Evolutionary conservation across 2,113 vertebrate genomes (phyloP), one percentile per base, ranked within the genome.

Genomic region (Corythoichthys haematopterus): DNA sequence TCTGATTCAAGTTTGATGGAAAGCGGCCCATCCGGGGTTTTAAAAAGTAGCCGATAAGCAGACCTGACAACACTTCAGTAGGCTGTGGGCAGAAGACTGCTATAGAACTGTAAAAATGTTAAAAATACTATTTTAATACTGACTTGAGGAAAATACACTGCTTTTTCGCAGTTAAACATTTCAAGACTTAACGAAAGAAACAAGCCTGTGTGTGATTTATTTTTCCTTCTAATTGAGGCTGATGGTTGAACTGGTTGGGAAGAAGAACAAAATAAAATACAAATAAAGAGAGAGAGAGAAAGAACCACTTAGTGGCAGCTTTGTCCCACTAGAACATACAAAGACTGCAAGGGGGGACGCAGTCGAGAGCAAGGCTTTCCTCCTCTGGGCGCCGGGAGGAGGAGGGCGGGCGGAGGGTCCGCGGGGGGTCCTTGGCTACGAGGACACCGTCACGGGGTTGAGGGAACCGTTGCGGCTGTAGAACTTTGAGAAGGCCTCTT

Each of bases 401-500:
- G 73, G 66, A 81, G 85, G 75, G 66, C 67, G 59, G 58, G 50
- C 68, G 77, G 74, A 72, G 77, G 69, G 59, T 62, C 43, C 80
- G 74, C 33, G 61, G 70, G 0, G 64, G 51, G 66, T 69, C 75
- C 81, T 79, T 69, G 53, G 92, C 94, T 99, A 98, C 5, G 96
- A 97, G 3, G 97, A 98, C 11, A 99, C 97, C 0, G 95, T 97
- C 83, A 99, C 96, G 0, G 95, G 94, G 16, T 95, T 95, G 72
- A 97, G 91, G 59, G 93, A 94, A 15, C 92, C 96, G 0, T 94
- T 98, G 71, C 96, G 92, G 82, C 92, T 95, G 85, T 95, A 98
- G 91, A 96, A 99, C 89, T 94, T 99, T 70, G 88, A 93, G 88
- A 98, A 95, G 15, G 97, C 95, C 87, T 99, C 97, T 92, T 99